Evolutionary conservation across 30 jellyfish, hydroid and myxozoan species (phyloP), one percentile per base, ranked within the genome.

Genomic region (Cassiopea andromeda): DNA sequence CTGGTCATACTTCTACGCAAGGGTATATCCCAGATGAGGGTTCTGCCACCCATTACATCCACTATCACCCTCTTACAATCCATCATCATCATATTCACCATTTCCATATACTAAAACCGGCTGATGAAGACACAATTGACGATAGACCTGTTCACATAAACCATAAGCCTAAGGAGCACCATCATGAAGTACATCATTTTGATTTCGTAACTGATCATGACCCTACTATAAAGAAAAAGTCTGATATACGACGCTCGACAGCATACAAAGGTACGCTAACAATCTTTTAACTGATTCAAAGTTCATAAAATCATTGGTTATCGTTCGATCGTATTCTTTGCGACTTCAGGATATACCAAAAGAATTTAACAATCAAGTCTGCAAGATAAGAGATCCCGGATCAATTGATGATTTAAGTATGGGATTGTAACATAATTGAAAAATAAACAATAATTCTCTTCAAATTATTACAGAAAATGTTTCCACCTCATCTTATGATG

Each of bases 1-100:
- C 81, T 17, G 78, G 89, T 15, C 89, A 73, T 3, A 48, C 89
- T 54, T 77, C 94, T 3, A 38, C 83, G 8, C 48, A 48, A n/a
- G 93, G 93, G 72, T 85, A 73, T 64, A 89, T 77, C 84, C 94
- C 94, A 14, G 94, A 87, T 44, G 94, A 87, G 60, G 89, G 94
- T 67, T 75, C 94, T 15, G 89, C 89, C 38, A 77, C 89, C 89
- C 94, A 87, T n/a, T 76, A 46, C 58, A 81, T 77, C 69, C 94
- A 87, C 69, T 87, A 75, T 48, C 94, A 87, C 44, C 94, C 94
- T 46, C 70, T 87, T 4, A 87, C 94, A 44, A 87, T 87, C 8
- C 94, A 87, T 66, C 94, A 87, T 57, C 94, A 87, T 44, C 94
- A 87, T 48, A 87, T 87, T 19, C 94, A 87, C 46, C 97, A 85